Conservation (phyloP, 2,113 vertebrate genomes). For the Bettongia penicillata region DNA sequence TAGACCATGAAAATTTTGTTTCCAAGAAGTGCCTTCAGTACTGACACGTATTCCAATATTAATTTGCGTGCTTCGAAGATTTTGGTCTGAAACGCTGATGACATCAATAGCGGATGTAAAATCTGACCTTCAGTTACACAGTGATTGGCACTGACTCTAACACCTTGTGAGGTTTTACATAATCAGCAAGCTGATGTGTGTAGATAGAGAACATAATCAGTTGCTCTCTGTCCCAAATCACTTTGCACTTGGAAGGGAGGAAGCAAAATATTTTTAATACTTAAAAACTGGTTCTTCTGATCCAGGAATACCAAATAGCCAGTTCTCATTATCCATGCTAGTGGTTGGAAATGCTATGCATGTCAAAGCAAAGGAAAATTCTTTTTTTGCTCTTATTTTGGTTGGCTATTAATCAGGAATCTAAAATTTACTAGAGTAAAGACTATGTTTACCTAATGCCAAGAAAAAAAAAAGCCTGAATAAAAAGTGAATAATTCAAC, state of each 20-base stretch:
- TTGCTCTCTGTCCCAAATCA: conserved; percentile 70
- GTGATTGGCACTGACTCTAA: conserved; percentile 82
- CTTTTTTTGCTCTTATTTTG: background rate
- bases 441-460: background rate
- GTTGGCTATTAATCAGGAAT: conserved; percentile 17
- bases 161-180: conserved; percentile 79
- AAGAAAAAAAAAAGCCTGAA: conserved; percentile 3
- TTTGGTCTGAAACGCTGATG: conserved; percentile 60
- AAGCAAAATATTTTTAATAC: conserved; percentile 59
- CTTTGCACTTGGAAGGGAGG: conserved; percentile 55
- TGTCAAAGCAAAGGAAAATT: background rate
- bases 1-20: conserved; percentile 58
- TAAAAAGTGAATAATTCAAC: conserved; percentile 28
- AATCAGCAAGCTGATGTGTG: conserved; percentile 77
- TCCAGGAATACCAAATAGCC: conserved; percentile 21
- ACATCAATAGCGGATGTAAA: conserved; percentile 77
- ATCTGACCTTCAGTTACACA: conserved; percentile 81
- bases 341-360: background rate
- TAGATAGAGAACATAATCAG: conserved; percentile 71
- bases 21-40: conserved; percentile 51
- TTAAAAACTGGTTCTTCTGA: conserved; percentile 47
- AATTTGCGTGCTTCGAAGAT: conserved; percentile 76
- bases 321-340: conserved; percentile 23
- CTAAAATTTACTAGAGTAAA: conserved; percentile 43
- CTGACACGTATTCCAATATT: conserved; percentile 67